phyloP scores from a whole-genome alignment of 2,888 invertebrate genomes.

The Iselma pallidipennis region DNA sequence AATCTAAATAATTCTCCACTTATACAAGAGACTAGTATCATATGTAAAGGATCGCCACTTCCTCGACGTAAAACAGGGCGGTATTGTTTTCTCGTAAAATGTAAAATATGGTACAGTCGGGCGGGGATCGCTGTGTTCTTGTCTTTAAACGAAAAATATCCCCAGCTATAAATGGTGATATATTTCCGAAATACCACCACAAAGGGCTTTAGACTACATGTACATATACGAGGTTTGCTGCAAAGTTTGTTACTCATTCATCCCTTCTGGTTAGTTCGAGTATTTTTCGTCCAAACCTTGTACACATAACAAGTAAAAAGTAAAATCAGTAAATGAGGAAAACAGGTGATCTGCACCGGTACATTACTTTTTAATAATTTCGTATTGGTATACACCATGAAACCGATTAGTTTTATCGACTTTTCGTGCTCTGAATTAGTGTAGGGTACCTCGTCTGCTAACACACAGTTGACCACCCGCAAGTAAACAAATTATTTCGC shows the following conservation, averaged over 20 bases:
- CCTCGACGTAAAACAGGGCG: conserved; percentile 19
- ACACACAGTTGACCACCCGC: neutral
- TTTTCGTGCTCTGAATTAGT: neutral
- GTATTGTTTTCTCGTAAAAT: conserved; percentile 34
- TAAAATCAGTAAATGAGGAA: too few relatives aligned
- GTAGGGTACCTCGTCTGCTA: neutral
- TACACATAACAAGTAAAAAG: too few relatives aligned
- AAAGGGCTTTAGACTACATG: neutral
- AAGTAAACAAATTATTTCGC: neutral
- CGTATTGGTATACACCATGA: neutral
- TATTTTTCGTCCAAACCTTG: too few relatives aligned
- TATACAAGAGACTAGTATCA: conserved; percentile 18
- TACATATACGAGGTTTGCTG: too few relatives aligned
- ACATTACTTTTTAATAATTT: neutral
- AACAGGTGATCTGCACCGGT: too few relatives aligned
- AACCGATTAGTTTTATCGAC: neutral
- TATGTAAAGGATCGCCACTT: conserved; percentile 23
- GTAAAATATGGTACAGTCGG: conserved; percentile 27
- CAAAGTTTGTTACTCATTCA: too few relatives aligned
- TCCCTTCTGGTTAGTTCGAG: too few relatives aligned
- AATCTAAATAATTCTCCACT: conserved; percentile 26
- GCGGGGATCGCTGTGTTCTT: conserved; percentile 25
- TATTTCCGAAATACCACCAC: conserved; percentile 16
- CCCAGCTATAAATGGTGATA: conserved; percentile 31
- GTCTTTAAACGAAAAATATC: conserved; percentile 31